Conservation (phyloP, 1,140 invertebrate genomes). For the Limonius californicus region DNA sequence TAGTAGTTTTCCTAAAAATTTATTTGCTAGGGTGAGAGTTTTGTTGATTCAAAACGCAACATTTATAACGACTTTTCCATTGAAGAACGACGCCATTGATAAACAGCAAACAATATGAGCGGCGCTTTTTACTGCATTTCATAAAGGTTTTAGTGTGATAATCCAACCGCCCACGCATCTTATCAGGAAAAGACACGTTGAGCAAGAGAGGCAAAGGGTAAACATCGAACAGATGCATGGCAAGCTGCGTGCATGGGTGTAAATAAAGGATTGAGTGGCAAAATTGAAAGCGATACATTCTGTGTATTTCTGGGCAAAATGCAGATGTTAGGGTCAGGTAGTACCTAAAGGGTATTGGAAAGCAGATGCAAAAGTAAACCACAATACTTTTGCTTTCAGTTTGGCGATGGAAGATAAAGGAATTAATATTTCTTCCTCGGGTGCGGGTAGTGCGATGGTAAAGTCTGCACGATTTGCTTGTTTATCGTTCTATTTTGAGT, state of each 20-base stretch:
- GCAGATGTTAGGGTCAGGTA: constrained; percentile 12
- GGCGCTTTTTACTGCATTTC: background rate
- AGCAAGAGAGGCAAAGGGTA: background rate
- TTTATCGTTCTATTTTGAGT: no score
- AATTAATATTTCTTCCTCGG: constrained; percentile 6
- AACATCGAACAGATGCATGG: background rate
- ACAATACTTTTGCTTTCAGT: constrained; percentile 12
- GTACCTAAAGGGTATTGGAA: background rate
- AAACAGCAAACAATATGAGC: no score
- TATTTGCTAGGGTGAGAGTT: no score
- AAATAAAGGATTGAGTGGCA: constrained; percentile 11
- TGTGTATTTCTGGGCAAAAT: constrained; percentile 1
- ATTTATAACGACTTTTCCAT: no score
- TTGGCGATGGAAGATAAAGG: background rate
- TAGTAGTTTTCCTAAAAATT: no score
- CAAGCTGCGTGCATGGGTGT: background rate
- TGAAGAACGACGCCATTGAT: no score
- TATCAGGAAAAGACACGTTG: background rate
- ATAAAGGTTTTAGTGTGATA: background rate
- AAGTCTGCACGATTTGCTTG: no score
- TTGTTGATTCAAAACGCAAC: no score
- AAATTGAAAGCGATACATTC: constrained; percentile 11
- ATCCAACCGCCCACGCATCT: background rate
- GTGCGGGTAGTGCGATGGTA: no score
- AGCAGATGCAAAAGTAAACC: constrained; percentile 11